Conservation (phyloP, 2,113 vertebrate genomes). For the Centropus unirufus region DNA sequence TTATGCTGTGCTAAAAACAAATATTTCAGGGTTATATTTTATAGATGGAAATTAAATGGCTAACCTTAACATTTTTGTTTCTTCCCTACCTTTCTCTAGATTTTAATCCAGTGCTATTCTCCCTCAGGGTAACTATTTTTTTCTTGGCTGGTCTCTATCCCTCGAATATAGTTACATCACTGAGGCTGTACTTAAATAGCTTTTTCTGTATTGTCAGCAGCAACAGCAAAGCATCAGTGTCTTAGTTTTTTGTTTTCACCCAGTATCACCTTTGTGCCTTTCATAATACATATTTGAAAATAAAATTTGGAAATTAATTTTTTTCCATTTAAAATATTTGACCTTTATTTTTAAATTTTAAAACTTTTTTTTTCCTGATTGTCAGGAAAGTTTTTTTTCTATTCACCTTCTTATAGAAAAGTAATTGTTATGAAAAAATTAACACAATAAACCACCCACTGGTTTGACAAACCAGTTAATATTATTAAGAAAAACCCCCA, state of each 20-base stretch:
- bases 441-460: rapidly evolving
- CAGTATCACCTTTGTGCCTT: not conserved
- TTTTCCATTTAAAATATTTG: rapidly evolving
- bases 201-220: not conserved
- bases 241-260: not conserved
- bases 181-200: not conserved
- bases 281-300: not conserved
- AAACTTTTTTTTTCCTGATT: not conserved
- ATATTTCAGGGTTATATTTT: not conserved
- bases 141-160: not conserved
- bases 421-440: not conserved
- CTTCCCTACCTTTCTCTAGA: not conserved
- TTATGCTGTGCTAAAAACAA: not conserved
- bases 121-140: not conserved
- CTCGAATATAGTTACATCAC: not conserved
- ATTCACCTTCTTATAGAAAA: not conserved
- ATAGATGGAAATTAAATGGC: slow-evolving; percentile 34
- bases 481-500: not conserved
- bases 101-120: not conserved
- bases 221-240: not conserved
- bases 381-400: not conserved
- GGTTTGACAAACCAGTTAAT: not conserved
- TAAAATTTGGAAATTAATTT: rapidly evolving
- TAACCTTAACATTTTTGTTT: not conserved
- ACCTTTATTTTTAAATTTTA: not conserved